Conservation (phyloP, 2,888 invertebrate genomes). For the Drosophila buzzatii region DNA sequence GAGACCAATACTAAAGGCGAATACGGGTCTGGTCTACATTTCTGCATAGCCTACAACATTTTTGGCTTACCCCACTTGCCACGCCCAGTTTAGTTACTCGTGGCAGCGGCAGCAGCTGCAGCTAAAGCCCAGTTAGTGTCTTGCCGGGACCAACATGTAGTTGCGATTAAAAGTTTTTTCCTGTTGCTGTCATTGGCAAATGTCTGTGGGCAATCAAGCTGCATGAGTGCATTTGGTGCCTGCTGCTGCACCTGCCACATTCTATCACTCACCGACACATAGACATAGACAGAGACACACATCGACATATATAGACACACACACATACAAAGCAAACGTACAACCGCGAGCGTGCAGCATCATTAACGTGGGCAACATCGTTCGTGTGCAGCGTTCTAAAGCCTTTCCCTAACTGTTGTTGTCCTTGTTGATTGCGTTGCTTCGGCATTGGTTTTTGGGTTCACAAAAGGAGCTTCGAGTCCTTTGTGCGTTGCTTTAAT, state of each 20-base stretch:
- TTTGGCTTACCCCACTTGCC: slow-evolving; percentile 4
- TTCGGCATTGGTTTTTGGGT: not conserved
- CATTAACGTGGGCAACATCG: slow-evolving; percentile 61
- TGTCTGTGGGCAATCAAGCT: slow-evolving; percentile 77
- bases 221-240: slow-evolving; percentile 72
- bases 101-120: slow-evolving; percentile 4
- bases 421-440: slow-evolving; percentile 62
- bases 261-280: slow-evolving; percentile 22
- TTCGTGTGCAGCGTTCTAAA: slow-evolving; percentile 17
- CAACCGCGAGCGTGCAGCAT: slow-evolving; percentile 46
- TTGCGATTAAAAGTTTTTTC: slow-evolving; percentile 59
- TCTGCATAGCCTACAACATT: slow-evolving; percentile 19
- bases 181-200: slow-evolving; percentile 60
- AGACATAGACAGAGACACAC: not conserved
- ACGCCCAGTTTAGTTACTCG: slow-evolving; percentile 1
- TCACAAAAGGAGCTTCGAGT: not conserved
- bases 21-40: slow-evolving; percentile 15
- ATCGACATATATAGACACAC: slow-evolving; percentile 11
- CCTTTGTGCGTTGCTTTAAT: slow-evolving; percentile 7
- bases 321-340: not conserved
- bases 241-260: slow-evolving; percentile 47
- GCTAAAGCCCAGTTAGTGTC: slow-evolving; percentile 21
- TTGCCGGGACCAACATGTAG: slow-evolving; percentile 41
- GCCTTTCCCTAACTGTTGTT: slow-evolving; percentile 30
- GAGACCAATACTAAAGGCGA: slow-evolving; percentile 14